Evolutionary conservation across 1,140 invertebrate species (phyloP).

Genomic region (Protaetia brevitarsis): DNA sequence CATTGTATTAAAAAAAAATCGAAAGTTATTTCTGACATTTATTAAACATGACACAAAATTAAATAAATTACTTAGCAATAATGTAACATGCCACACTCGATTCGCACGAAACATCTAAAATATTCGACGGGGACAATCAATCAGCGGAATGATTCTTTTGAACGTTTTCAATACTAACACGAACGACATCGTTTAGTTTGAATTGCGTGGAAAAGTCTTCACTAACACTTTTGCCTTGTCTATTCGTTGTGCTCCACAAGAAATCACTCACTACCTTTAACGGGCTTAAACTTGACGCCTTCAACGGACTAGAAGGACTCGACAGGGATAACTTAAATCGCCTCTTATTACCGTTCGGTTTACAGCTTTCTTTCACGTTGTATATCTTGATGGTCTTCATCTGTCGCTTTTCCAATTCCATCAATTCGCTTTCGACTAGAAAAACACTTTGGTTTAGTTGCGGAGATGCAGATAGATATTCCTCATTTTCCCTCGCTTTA

Average conservation of each 20-base stretch:
- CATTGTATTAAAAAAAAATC: no score
- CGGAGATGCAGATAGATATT: conserved; percentile 38
- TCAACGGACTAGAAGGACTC: conserved; percentile 25
- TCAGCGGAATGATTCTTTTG: no score
- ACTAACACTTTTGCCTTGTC: conserved; percentile 21
- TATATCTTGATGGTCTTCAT: not conserved
- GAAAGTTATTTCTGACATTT: no score
- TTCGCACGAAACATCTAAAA: no score
- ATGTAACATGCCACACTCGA: no score
- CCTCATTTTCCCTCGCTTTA: no score
- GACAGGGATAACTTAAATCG: conserved; percentile 7
- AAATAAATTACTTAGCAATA: no score
- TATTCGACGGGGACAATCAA: no score
- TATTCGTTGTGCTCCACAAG: conserved; percentile 20
- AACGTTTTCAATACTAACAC: not conserved
- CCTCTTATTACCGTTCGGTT: conserved; percentile 1
- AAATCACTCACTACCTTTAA: conserved; percentile 33
- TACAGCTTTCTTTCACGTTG: not conserved
- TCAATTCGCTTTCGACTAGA: conserved; percentile 36
- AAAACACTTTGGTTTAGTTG: conserved; percentile 37
- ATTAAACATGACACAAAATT: no score
- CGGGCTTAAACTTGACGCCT: conserved; percentile 29
- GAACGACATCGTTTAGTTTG: not conserved
- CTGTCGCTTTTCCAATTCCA: not conserved
- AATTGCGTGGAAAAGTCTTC: conserved; percentile 9